Evolutionary conservation across 2,888 invertebrate species (phyloP), one percentile per base, ranked within the genome.

Genomic region (Hecatera dysodea): DNA sequence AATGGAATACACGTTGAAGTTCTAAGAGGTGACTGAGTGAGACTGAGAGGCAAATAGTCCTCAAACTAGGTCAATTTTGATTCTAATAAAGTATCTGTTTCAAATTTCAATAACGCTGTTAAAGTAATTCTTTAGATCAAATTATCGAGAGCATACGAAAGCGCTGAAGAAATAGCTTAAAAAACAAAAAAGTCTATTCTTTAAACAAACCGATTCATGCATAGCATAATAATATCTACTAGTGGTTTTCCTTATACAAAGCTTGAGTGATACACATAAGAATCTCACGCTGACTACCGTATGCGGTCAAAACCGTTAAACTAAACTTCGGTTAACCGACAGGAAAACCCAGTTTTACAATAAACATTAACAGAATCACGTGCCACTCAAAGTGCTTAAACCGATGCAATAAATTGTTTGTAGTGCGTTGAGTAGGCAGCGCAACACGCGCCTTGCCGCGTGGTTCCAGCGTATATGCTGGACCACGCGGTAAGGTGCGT

Each of bases 231-330:
- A 24, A 12, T 15, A 24, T 46, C 17, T 15, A 8, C 1, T 44
- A 27, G 1, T 15, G 12, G 5, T n/a, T 64, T 60, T 64, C 24
- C 4, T 36, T 15, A 42, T 27, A 39, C 22, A 36, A 64, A 56
- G 27, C 64, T 52, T 52, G 3, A 53, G 7, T 64, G 29, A 52
- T 63, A 36, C 63, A 77, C 60, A 67, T 71, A 56, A 74, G 19
- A 62, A 66, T 71, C 61, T 27, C 33, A 39, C 63, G 24, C 46
- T 39, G 52, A 59, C 78, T 72, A 81, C 73, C 63, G 78, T 73
- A 60, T 64, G 74, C 82, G 79, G 82, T 79, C 15, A 71, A 73
- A 66, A 81, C 83, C 81, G 83, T 84, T 81, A 81, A 73, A 75
- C 67, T 60, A 24, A 80, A 68, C 75, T 72, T 76, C 59, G 82